Evolutionary conservation across 1,140 invertebrate genomes (phyloP), one percentile per base, ranked within the genome.

Genomic region (Ladona fulva): DNA sequence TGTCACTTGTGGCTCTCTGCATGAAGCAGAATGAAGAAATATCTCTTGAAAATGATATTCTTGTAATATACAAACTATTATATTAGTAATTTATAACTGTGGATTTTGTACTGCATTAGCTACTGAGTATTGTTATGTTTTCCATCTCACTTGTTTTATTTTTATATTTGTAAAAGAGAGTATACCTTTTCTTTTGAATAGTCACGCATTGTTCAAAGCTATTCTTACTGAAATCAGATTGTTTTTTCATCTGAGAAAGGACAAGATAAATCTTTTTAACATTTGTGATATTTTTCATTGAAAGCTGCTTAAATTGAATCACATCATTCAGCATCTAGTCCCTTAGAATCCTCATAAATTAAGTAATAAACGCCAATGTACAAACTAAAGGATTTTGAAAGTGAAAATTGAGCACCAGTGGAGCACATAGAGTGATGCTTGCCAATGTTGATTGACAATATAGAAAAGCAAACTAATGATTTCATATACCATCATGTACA

Each of bases 91-190:
- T 66, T 66, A 66, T 66, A 66, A 19, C 52, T 66, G 52, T 66
- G 52, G 52, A 66, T 19, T 66, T 66, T 66, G 52, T 66, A 66
- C 14, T 66, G 52, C 52, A 66, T 66, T 66, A 66, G 52, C 52
- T 66, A 66, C n/a, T 66, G 52, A 66, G 52, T 66, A 66, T 66
- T 66, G 52, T 66, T 66, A 66, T 66, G 52, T 66, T 66, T 66
- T 66, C 52, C 52, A 66, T 66, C 52, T 66, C 52, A 66, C 52
- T 66, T 66, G 52, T 66, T 66, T 66, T 66, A 66, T 66, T 66
- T 66, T 66, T 66, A 22, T 66, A 66, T 22, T 66, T 66, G 52
- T 66, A 22, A 66, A 66, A 66, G 16, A 66, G 29, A 66, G 14
- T 22, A 66, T 16, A 16, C n/a, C n/a, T 66, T 66, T 66, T 66